phyloP scores from a whole-genome alignment of 2,888 invertebrate genomes.

The Chrysotoxum bicinctum region DNA sequence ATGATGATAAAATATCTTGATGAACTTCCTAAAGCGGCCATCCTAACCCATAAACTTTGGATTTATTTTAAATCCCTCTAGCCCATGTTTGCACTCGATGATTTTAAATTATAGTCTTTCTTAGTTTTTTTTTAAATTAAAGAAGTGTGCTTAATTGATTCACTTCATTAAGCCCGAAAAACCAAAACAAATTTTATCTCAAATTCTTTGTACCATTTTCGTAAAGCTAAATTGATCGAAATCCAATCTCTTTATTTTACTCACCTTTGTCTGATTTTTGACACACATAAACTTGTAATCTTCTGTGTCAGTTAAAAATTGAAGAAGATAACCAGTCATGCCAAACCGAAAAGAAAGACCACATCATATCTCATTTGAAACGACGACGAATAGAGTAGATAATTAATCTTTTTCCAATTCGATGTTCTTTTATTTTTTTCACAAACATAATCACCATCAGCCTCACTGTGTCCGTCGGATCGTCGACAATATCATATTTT shows the following conservation, averaged over 20 bases:
- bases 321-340: constrained; percentile 27
- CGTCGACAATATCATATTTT: constrained; percentile 65
- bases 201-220: constrained; percentile 49
- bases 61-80: neutral
- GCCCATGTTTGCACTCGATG: constrained; percentile 1
- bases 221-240: constrained; percentile 51
- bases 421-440: constrained; percentile 21
- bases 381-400: constrained; percentile 57
- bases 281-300: constrained; percentile 63
- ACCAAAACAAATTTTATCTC: constrained; percentile 47
- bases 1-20: too few relatives aligned
- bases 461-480: neutral
- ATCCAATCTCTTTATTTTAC: constrained; percentile 47
- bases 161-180: constrained; percentile 58
- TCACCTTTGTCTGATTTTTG: constrained; percentile 52
- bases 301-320: constrained; percentile 31
- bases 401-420: constrained; percentile 67
- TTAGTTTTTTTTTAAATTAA: neutral
- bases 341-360: constrained; percentile 19
- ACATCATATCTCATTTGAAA: constrained; percentile 38
- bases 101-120: neutral
- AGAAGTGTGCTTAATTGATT: constrained; percentile 58
- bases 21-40: neutral
- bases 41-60: neutral
- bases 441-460: constrained; percentile 10